Base-by-base conservation (phyloP, 2,797 vertebrate species). In the Tapera naevia region DNA sequence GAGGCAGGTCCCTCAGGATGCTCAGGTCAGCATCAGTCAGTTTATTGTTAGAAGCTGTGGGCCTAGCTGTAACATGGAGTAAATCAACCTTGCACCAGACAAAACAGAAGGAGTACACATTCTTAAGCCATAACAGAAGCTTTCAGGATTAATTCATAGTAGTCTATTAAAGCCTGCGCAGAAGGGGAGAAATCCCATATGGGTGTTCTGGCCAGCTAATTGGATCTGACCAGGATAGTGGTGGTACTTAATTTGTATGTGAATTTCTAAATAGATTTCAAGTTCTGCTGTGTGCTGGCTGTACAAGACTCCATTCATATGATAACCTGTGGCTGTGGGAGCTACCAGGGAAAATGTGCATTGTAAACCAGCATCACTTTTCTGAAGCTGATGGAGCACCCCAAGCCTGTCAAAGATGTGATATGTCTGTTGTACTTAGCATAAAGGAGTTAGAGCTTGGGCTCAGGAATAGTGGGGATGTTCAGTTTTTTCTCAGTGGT, bases 311-410 rank as follows among this genome's bases (percentile, higher is more conserved):
- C 22, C 6, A 11, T 54, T 72, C 13, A 11, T 21, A 3, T 4
- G 21, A 17, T 11, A 28, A 1, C 19, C 5, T 16, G 22, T 3
- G 5, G 35, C 65, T 33, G 2, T 1, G 5, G 32, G 41, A 70
- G 15, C 17, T 46, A 10, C 6, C 45, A 56, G 53, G 30, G 51
- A 25, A 61, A 61, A 22, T 5, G 17, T 7, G 30, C 25, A 48
- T 8, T 93, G n/a, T 43, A 8, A 25, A 70, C 4, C 10, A 11
- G 19, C 41, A 50, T 27, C 9, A 1, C 35, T 54, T 27, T 48
- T n/a, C 79, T 64, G 65, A 53, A 50, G 23, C 18, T 25, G 37
- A 5, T 51, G 58, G 22, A 43, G 58, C 13, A 45, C 35, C 8
- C 57, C 78, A 23, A 30, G 15, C 15, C 28, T 37, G 11, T 5